phyloP scores from a whole-genome alignment of 2,888 invertebrate genomes.

The Cosmia trapezina region DNA sequence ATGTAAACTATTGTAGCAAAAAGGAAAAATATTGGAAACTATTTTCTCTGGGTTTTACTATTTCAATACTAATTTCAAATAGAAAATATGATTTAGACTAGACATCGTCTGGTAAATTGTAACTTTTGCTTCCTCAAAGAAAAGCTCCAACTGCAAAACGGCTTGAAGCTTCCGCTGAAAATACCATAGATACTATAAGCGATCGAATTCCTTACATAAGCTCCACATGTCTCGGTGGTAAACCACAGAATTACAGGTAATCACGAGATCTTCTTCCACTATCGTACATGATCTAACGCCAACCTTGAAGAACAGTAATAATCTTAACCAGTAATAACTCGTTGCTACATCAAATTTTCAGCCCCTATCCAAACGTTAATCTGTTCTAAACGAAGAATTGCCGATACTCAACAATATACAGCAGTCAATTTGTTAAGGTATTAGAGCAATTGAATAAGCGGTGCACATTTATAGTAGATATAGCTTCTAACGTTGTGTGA shows the following conservation, averaged over 20 bases:
- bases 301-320: conserved; percentile 24
- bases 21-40: neutral
- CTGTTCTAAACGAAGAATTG: conserved; percentile 60
- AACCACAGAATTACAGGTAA: conserved; percentile 27
- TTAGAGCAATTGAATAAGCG: conserved; percentile 87
- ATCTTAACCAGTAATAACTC: conserved; percentile 43
- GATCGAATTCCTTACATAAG: conserved; percentile 35
- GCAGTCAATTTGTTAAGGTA: conserved; percentile 79
- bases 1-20: neutral
- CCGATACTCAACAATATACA: conserved; percentile 71
- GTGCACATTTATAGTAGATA: conserved; percentile 65
- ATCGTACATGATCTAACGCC: conserved; percentile 9
- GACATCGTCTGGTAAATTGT: neutral
- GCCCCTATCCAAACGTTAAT: conserved; percentile 38
- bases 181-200: neutral
- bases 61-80: neutral
- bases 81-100: neutral
- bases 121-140: neutral
- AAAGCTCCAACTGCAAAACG: neutral
- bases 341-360: conserved; percentile 28
- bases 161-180: neutral
- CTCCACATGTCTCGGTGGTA: conserved; percentile 16
- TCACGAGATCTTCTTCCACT: conserved; percentile 32
- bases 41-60: no score
- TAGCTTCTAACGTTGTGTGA: conserved; percentile 56